A percentile compares a stretch with the other conserved stretches of the same genome.
These are phyloP conservation scores for Dasypus novemcinctus DNA, from an alignment of 2,113 vertebrate species.

Conservation along the genomic window DNA sequence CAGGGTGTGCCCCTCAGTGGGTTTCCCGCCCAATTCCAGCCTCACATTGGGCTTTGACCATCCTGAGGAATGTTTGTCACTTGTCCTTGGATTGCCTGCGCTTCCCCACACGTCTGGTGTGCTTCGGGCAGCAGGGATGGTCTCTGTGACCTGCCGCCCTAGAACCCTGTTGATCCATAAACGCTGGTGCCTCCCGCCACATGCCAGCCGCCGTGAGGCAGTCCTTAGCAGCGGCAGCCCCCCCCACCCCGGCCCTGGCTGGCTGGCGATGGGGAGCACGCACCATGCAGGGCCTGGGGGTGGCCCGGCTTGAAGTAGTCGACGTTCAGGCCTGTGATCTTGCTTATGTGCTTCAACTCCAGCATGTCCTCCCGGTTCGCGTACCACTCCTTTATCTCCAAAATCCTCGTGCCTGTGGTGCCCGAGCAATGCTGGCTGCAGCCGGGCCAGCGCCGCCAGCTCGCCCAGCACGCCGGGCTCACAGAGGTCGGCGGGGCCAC, in stretches of 20 bases:
- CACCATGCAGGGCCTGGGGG: conserved; percentile 84
- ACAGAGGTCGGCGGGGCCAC: neutral
- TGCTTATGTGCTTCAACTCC: conserved; percentile 84
- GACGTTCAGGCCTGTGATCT: conserved; percentile 71
- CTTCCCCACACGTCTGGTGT: neutral
- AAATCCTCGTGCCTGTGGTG: conserved; percentile 80
- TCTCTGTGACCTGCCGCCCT: neutral
- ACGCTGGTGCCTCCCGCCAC: neutral
- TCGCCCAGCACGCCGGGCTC: neutral
- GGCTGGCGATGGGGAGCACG: neutral
- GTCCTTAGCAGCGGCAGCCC: too few relatives aligned
- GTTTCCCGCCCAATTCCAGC: neutral
- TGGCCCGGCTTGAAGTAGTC: conserved; percentile 87
- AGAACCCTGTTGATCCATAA: neutral
- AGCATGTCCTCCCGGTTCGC: conserved; percentile 87
- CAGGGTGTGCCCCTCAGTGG: neutral
- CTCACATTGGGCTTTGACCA: neutral
- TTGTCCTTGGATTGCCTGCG: neutral
- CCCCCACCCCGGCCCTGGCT: too few relatives aligned
- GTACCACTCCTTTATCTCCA: conserved; percentile 88
- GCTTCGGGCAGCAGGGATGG: neutral
- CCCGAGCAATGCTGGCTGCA: neutral
- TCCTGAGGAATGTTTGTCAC: neutral
- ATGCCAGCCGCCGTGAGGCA: fast-evolving
- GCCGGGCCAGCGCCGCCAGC: neutral